Conservation (phyloP, 2,797 vertebrate genomes). For the Carapus acus region DNA sequence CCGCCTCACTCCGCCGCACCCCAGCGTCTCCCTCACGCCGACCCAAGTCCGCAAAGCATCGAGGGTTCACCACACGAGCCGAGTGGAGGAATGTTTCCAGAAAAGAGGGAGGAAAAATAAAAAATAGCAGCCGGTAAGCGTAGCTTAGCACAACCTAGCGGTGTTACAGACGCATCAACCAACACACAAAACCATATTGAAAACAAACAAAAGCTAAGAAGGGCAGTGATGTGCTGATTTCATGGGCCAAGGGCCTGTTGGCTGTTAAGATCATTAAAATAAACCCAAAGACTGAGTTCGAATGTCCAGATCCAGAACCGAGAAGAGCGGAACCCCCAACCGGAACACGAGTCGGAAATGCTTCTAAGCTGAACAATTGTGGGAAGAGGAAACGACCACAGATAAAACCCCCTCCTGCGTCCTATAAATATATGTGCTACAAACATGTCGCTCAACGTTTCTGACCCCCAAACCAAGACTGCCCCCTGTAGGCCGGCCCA, state of each 20-base stretch:
- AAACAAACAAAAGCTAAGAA: constrained; percentile 47
- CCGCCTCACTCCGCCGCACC: too few species aligned
- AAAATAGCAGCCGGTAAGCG: constrained; percentile 78
- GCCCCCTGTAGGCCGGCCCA: constrained; percentile 53
- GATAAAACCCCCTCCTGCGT: constrained; percentile 45
- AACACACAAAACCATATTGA: constrained; percentile 54
- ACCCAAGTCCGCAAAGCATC: too few species aligned
- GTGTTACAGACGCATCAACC: constrained; percentile 60
- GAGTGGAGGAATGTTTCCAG: constrained; percentile 64
- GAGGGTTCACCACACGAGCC: constrained; percentile 37
- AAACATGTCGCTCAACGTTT: constrained; percentile 52
- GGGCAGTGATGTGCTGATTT: constrained; percentile 72
- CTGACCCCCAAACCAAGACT: constrained; percentile 33
- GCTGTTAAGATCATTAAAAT: constrained; percentile 46
- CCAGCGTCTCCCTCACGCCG: constrained; percentile 45
- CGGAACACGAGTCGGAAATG: constrained; percentile 23
- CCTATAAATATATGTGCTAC: constrained; percentile 57
- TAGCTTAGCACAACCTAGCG: constrained; percentile 71
- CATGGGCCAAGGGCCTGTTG: constrained; percentile 39
- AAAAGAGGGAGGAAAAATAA: constrained; percentile 58
- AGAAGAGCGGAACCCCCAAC: constrained; percentile 29
- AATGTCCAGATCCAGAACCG: constrained; percentile 25
- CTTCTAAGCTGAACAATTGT: constrained; percentile 28
- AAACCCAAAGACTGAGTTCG: constrained; percentile 37
- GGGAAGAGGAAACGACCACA: constrained; percentile 30